Conservation (phyloP, 2,113 vertebrate species). For the Brienomyrus brachyistius region DNA sequence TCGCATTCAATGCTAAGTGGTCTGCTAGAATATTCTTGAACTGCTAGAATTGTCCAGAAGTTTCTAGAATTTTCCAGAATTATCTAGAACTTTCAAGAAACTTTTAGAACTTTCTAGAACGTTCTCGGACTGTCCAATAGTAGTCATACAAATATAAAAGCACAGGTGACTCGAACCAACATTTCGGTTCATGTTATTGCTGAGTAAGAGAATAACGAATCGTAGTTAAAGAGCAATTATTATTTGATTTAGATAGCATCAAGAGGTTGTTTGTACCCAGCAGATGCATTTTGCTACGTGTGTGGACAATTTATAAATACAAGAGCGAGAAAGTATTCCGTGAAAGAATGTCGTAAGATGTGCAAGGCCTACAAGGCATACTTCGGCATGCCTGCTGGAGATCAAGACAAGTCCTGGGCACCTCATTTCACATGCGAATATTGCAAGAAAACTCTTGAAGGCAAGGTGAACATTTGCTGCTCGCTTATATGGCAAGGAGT, state of each 20-base stretch:
- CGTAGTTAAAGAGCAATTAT: conserved; percentile 1
- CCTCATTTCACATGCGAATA: not conserved
- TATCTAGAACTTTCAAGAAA: no score
- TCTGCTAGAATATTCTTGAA: not conserved
- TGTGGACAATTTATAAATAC: no score
- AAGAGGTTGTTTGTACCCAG: no score
- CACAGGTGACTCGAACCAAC: not conserved
- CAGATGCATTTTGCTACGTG: no score
- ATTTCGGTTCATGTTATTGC: not conserved
- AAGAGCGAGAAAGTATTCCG: no score
- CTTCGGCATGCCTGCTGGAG: not conserved
- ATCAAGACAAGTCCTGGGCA: conserved; percentile 11
- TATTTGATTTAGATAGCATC: no score
- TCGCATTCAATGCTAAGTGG: not conserved
- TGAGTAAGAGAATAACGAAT: not conserved
- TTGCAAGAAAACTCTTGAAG: no score
- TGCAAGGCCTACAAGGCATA: not conserved
- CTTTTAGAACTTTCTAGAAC: not conserved
- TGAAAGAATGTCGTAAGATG: not conserved
- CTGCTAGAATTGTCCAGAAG: not conserved
- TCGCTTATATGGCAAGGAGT: no score
- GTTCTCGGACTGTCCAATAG: not conserved
- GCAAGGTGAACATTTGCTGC: no score
- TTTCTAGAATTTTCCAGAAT: not conserved
- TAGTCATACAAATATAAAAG: not conserved